Evolutionary conservation across 1,140 invertebrate species (phyloP).

Genomic region (Cyclargus thomasi): DNA sequence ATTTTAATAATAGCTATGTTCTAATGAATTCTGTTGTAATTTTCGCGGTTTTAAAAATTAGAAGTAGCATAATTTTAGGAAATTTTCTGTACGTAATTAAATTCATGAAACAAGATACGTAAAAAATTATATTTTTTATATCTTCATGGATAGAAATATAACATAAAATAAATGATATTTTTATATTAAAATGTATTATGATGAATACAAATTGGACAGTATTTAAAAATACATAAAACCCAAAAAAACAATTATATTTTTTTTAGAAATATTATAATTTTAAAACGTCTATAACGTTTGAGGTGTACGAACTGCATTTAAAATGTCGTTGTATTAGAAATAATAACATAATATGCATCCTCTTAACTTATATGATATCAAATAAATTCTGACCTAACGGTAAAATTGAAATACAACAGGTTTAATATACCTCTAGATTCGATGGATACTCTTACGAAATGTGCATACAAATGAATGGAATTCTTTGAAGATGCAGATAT

Average conservation of each 20-base stretch:
- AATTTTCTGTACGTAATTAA: no score
- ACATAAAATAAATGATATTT: no score
- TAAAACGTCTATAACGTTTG: background rate
- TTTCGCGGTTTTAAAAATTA: background rate
- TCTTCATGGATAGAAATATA: no score
- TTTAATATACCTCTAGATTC: background rate
- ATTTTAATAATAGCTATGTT: background rate
- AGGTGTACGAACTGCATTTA: no score
- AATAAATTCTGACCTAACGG: background rate
- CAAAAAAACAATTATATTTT: background rate
- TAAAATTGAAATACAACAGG: background rate
- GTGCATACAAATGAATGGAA: background rate
- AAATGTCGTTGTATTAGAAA: background rate
- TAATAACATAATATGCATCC: background rate
- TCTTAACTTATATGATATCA: background rate
- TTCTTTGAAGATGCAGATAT: background rate
- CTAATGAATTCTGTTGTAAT: background rate
- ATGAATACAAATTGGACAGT: no score
- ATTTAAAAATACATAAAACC: no score
- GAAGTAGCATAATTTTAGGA: no score
- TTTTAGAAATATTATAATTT: background rate
- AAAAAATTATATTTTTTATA: no score
- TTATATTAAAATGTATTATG: no score
- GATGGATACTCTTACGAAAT: background rate
- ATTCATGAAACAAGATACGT: no score